Percentiles rank a stretch among this genome's conserved stretches.
Conservation (phyloP, 2,888 invertebrate species). For the Cheilosia vulpina region DNA sequence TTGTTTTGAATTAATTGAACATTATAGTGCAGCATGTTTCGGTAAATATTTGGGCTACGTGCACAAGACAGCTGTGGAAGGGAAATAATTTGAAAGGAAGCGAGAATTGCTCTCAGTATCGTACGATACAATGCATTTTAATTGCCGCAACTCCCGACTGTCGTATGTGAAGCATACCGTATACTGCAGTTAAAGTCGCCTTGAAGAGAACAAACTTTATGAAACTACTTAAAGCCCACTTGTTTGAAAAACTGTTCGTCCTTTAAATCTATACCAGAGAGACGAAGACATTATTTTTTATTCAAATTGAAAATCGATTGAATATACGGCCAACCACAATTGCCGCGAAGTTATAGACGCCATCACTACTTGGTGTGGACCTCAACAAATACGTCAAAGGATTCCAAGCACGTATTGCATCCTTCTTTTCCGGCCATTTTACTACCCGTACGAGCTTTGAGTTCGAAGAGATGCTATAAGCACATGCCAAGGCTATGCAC, state of each 20-base stretch:
- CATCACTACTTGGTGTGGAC: slow-evolving; percentile 1
- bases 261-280: neutral
- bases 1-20: neutral
- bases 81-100: neutral
- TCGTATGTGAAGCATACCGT: too few species aligned
- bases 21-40: neutral
- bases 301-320: too few species aligned
- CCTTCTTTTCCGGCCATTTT: slow-evolving; percentile 22
- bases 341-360: slow-evolving; percentile 2
- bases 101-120: too few species aligned
- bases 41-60: neutral
- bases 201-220: neutral
- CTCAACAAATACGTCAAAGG: slow-evolving; percentile 15
- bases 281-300: too few species aligned
- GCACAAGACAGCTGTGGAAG: neutral
- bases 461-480: neutral
- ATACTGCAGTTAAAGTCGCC: neutral
- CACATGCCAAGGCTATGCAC: neutral
- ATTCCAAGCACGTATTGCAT: slow-evolving; percentile 49
- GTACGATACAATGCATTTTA: too few species aligned
- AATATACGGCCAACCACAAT: neutral
- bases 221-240: neutral
- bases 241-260: neutral
- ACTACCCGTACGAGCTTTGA: neutral
- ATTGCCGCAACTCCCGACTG: too few species aligned